A percentile compares a stretch with the other conserved stretches of the same genome.
Conservation (phyloP, 2,797 vertebrate species). For the Psittacula echo region DNA sequence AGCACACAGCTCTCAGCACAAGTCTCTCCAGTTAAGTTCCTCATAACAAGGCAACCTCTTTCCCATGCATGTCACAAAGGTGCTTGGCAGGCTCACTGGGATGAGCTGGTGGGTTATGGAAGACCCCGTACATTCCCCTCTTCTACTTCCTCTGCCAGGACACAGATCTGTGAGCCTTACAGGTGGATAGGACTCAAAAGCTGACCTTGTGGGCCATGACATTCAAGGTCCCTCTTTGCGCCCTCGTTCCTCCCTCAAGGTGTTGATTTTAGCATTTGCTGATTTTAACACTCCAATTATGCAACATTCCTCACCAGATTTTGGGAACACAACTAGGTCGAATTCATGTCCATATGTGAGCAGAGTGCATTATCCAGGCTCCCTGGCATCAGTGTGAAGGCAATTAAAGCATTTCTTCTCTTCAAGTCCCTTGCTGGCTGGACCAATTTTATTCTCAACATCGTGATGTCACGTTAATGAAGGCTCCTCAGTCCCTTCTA, state of each 20-base stretch:
- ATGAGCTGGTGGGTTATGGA: background rate
- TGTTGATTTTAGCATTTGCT: slow-evolving; percentile 4
- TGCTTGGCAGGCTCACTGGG: background rate
- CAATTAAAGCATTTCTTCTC: background rate
- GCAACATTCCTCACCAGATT: background rate
- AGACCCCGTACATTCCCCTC: background rate
- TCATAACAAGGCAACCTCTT: background rate
- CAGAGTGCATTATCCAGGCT: background rate
- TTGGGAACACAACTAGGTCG: background rate
- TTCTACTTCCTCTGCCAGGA: background rate
- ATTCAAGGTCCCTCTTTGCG: background rate
- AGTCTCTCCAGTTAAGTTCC: background rate
- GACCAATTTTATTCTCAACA: background rate
- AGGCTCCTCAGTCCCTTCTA: background rate
- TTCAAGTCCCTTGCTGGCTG: background rate
- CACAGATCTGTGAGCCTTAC: background rate
- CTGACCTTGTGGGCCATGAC: background rate
- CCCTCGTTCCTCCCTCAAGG: background rate
- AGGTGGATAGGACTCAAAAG: background rate
- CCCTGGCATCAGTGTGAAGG: background rate
- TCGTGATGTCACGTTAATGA: accelerated
- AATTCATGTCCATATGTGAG: background rate
- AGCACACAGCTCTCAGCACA: background rate
- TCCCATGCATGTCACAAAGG: background rate
- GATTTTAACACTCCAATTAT: background rate